phyloP scores from a whole-genome alignment of 1,140 invertebrate species.

The Aphaenogaster floridana region DNA sequence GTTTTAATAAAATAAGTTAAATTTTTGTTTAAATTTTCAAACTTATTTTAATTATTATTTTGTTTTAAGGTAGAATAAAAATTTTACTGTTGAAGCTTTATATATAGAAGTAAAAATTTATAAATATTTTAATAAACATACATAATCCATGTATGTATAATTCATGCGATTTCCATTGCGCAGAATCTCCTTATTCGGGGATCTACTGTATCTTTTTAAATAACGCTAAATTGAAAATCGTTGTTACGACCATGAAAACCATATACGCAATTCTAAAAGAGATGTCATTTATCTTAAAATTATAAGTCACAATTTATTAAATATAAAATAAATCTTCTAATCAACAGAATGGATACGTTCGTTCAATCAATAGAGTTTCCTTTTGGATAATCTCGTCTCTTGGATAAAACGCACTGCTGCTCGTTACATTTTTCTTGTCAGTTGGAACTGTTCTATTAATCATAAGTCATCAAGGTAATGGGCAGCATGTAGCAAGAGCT shows the following conservation, averaged over 20 bases:
- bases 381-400: no score
- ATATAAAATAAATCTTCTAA: conserved; percentile 11
- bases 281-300: neutral
- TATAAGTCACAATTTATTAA: neutral
- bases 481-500: neutral
- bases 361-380: neutral
- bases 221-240: neutral
- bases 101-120: neutral
- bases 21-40: neutral
- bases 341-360: neutral
- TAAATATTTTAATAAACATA: neutral
- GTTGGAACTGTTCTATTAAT: conserved; percentile 36
- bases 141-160: neutral
- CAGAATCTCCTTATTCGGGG: neutral
- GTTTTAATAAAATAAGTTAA: neutral
- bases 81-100: neutral
- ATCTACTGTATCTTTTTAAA: neutral
- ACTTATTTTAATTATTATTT: neutral
- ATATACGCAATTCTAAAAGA: neutral
- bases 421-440: neutral
- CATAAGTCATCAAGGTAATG: conserved; percentile 45
- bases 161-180: neutral
- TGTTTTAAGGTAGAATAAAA: neutral
- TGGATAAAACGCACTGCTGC: no score
- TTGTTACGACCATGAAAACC: neutral